A percentile compares a stretch with the other conserved stretches of the same genome.
Conservation (phyloP, 2,113 vertebrate genomes). For the Pollimyrus isidori region DNA sequence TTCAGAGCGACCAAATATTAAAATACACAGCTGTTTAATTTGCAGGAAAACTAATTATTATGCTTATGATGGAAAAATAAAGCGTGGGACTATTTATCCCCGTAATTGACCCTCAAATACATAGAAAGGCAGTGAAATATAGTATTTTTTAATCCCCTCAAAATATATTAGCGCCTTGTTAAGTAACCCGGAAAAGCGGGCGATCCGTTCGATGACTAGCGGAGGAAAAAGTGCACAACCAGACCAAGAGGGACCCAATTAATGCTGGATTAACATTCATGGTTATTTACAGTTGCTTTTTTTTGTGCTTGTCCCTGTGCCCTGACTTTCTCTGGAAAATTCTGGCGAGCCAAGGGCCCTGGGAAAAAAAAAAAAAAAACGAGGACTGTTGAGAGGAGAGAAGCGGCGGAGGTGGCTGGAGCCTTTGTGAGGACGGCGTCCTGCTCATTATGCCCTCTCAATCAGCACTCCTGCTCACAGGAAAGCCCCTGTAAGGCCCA, state of each 20-base stretch:
- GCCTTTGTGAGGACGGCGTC: constrained; percentile 98
- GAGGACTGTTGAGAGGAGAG: constrained; percentile 94
- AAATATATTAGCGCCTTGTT: constrained; percentile 46
- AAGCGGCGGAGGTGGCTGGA: constrained; percentile 94
- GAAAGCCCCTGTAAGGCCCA: constrained; percentile 99
- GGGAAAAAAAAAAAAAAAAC: constrained; percentile 52
- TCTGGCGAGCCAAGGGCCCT: constrained; percentile 79
- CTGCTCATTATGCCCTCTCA: constrained; percentile 99
- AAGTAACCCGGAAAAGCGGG: constrained; percentile 50
- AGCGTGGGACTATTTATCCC: background rate
- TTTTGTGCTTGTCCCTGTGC: constrained; percentile 97
- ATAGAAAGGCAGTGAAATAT: background rate
- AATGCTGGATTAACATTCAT: constrained; percentile 99
- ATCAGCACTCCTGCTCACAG: constrained; percentile 97
- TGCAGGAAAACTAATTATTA: background rate
- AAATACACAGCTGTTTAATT: background rate
- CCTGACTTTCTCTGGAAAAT: constrained; percentile 83
- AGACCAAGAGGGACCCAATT: constrained; percentile 95
- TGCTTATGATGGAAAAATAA: background rate
- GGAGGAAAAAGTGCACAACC: constrained; percentile 75
- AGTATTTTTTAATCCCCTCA: constrained; percentile 36
- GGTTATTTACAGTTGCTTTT: constrained; percentile 99
- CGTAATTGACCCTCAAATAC: background rate
- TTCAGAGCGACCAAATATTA: background rate
- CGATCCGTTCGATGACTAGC: constrained; percentile 50